These are phyloP conservation scores for Zaprionus inermis DNA, from an alignment of 1,140 invertebrate genomes.

Conservation along the genomic window DNA sequence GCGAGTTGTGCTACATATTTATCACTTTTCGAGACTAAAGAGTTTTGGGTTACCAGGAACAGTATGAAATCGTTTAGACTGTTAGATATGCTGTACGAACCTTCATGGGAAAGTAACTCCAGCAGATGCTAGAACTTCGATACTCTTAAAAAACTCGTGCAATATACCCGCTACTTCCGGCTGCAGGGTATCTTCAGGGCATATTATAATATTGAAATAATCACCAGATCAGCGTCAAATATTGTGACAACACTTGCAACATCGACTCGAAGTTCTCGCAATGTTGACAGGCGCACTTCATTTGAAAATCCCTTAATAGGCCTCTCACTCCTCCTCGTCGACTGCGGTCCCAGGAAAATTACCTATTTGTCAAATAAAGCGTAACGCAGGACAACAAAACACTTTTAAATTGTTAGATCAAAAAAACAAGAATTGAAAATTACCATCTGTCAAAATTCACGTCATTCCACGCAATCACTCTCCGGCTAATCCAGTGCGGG, in stretches of 20 bases:
- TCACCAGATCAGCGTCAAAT: slow-evolving; percentile 52
- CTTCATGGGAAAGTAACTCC: neutral
- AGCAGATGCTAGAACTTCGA: too few species aligned
- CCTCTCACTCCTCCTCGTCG: slow-evolving; percentile 34
- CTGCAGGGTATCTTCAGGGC: neutral
- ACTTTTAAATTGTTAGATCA: slow-evolving; percentile 81
- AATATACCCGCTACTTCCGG: neutral
- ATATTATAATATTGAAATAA: slow-evolving; percentile 19
- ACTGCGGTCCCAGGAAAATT: slow-evolving; percentile 59
- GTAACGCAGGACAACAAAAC: slow-evolving; percentile 73
- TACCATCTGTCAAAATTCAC: slow-evolving; percentile 84
- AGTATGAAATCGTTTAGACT: neutral
- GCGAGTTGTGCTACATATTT: slow-evolving; percentile 1
- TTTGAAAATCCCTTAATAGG: slow-evolving; percentile 46
- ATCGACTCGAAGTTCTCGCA: slow-evolving; percentile 36
- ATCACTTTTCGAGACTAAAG: neutral
- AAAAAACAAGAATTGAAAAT: slow-evolving; percentile 75
- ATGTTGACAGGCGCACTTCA: slow-evolving; percentile 26
- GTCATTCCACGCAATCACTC: slow-evolving; percentile 71
- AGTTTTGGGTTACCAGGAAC: neutral
- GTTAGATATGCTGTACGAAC: neutral
- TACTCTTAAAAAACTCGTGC: neutral
- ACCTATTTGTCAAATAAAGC: slow-evolving; percentile 73
- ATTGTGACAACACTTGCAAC: slow-evolving; percentile 67
- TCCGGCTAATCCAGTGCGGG: slow-evolving; percentile 47